A percentile compares a stretch with the other conserved stretches of the same genome.
Conservation (phyloP, 2,888 invertebrate species). For the Hydraecia micacea region DNA sequence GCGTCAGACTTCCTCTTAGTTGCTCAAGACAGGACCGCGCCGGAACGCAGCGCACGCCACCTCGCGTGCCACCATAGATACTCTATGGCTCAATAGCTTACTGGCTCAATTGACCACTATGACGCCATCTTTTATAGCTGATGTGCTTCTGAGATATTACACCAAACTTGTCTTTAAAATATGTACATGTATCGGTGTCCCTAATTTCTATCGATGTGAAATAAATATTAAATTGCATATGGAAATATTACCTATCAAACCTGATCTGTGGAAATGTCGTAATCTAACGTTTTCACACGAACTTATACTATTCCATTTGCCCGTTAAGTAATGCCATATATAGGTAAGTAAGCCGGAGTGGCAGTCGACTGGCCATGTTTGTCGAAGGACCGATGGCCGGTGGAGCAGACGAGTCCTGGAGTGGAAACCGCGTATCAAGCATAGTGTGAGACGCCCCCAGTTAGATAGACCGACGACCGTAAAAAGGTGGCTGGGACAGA, state of each 20-base stretch:
- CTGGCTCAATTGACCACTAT: constrained; percentile 31
- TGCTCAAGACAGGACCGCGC: constrained; percentile 62
- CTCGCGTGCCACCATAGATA: constrained; percentile 62
- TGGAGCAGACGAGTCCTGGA: too few relatives aligned
- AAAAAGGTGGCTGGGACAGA: too few relatives aligned
- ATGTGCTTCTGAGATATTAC: constrained; percentile 34
- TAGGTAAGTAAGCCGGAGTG: too few relatives aligned
- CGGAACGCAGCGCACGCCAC: constrained; percentile 69
- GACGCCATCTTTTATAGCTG: constrained; percentile 43
- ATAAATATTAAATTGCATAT: constrained; percentile 30
- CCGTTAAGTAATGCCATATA: neutral
- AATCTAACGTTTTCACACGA: neutral
- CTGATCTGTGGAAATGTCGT: too few relatives aligned
- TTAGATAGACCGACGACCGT: too few relatives aligned
- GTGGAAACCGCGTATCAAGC: neutral
- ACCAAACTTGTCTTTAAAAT: constrained; percentile 18
- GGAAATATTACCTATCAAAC: neutral
- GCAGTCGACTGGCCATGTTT: too few relatives aligned
- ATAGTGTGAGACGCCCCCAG: neutral
- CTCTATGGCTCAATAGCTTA: constrained; percentile 26
- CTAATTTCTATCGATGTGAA: constrained; percentile 44
- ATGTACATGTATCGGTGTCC: constrained; percentile 27
- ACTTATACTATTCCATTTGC: neutral
- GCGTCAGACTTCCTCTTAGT: constrained; percentile 65
- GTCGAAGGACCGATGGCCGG: too few relatives aligned